These are phyloP conservation scores for Peromyscus californicus DNA, from an alignment of 2,113 vertebrate genomes.

Conservation along the genomic window DNA sequence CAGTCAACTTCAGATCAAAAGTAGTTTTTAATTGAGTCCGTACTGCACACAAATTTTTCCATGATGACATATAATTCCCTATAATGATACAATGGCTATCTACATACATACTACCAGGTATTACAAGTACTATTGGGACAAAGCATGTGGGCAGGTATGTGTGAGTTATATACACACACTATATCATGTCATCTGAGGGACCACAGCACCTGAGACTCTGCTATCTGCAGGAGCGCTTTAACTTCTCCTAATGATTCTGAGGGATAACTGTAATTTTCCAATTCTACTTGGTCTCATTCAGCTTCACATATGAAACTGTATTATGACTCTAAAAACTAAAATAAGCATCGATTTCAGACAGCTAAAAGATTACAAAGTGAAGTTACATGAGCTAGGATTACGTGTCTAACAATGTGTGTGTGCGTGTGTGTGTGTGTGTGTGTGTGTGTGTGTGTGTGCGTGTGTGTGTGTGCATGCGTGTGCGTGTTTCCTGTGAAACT, in stretches of 20 bases:
- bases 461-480: no score
- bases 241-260: background rate
- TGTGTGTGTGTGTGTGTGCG: background rate
- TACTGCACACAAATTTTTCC: background rate
- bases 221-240: background rate
- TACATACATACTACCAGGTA: background rate
- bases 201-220: background rate
- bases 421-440: background rate
- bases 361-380: conserved; percentile 34
- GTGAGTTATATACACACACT: background rate
- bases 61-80: background rate
- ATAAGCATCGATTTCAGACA: conserved; percentile 23
- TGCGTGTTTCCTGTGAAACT: background rate
- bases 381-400: background rate
- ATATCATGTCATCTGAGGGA: background rate
- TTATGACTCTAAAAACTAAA: conserved; percentile 47
- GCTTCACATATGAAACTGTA: background rate
- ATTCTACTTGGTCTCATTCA: conserved; percentile 55
- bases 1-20: background rate
- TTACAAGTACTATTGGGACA: background rate
- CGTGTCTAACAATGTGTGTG: background rate
- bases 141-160: background rate
- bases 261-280: background rate
- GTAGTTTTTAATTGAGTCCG: background rate
- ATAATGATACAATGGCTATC: background rate